Evolutionary conservation across 2,113 vertebrate species (phyloP), one percentile per base, ranked within the genome.

Genomic region (Sinosuthora webbiana): DNA sequence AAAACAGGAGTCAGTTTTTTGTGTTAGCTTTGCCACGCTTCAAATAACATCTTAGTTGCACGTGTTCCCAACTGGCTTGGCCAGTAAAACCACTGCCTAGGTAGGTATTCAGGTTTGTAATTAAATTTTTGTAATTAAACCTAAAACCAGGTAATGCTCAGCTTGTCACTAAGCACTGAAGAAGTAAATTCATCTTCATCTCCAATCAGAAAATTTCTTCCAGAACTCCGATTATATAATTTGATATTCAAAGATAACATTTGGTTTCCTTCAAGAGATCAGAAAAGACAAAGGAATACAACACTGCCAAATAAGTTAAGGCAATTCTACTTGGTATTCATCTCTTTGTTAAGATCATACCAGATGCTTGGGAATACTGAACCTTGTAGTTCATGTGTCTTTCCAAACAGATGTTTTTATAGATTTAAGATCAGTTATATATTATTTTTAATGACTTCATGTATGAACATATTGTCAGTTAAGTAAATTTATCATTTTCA

Each of bases 21-120:
- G 21, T 3, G 13, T 25, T 56, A 70, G 8, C n/a, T 71, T 64
- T 78, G 14, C 11, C 23, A 37, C 0, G 0, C 12, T 85, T 69
- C 62, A 59, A 7, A 20, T 23, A 78, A 55, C 9, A 10, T 31
- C 23, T 59, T 22, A 33, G 20, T 47, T 57, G 37, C 0, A 3
- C 4, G 2, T 13, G 24, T 70, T 81, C 70, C 44, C 23, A 75
- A 2, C 4, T 42, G 16, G 6, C 9, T 50, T 4, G 25, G 56
- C 25, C 33, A 71, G 13, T 55, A 63, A 63, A 88, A 63, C 24
- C 39, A 27, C 23, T 55, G 24, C 4, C 44, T 78, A 78, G 23
- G 56, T 11, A 62, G 47, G 11, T 28, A 50, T 18, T 31, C 16
- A 62, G 45, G 15, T 44, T 55, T 24, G 6, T 87, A 88, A 63